Evolutionary conservation across 2,797 vertebrate genomes (phyloP), one percentile per base, ranked within the genome.

Genomic region (Fundulus diaphanus): DNA sequence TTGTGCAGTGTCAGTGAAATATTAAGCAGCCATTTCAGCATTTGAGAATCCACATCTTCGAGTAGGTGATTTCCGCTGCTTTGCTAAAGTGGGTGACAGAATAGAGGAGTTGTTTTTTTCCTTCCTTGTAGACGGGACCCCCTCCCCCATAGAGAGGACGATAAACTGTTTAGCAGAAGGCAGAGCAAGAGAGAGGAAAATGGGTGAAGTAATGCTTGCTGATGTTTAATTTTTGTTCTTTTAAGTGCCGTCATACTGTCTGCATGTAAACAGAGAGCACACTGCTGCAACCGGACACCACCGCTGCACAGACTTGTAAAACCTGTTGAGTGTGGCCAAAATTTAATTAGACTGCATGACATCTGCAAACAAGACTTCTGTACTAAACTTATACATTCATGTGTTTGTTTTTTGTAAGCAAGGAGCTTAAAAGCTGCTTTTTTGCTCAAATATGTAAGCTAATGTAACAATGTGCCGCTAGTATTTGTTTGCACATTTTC

Each of bases 1-100:
- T 91, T 88, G 77, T 93, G 91, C 91, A 89, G 82, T 80, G 80
- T 94, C 88, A 92, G 89, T 86, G 76, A 88, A 88, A 90, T 93
- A 92, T 90, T 84, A 86, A 66, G 74, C 82, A 83, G 87, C 83
- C 82, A 86, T 88, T 93, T 90, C 84, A 87, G 86, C 85, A 82
- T 91, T 89, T 90, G 74, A 78, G 87, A 82, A 84, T 83, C 68
- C 77, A 76, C 84, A 79, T 82, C 77, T 88, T 71, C 85, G 92
- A 92, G 93, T 72, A 76, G 63, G 85, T 83, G 70, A 84, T 87
- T 88, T 93, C 85, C 42, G 46, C 79, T 74, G 82, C 79, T 88
- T 83, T 42, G 42, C 42, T 42, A 8, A 84, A 79, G 69, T 72
- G 70, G 84, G 83, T 77, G 85, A 90, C 82, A 88, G 82, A 83